Percentiles rank a stretch among this genome's conserved stretches.
These are phyloP conservation scores for Neoseiulus cucumeris DNA, from an alignment of 1,140 invertebrate genomes.

Conservation along the genomic window DNA sequence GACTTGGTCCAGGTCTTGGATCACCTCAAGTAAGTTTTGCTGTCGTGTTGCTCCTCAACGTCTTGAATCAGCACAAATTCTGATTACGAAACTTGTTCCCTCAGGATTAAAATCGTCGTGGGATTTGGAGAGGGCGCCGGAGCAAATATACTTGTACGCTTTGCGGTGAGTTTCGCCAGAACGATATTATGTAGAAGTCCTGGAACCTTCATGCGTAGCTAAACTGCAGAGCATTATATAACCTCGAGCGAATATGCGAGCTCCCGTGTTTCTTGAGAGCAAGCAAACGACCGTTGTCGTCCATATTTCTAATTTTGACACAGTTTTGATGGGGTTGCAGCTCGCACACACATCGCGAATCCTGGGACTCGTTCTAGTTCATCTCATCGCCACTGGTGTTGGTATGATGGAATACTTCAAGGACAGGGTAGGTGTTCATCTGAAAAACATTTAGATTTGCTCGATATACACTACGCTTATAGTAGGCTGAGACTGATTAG, in stretches of 20 bases:
- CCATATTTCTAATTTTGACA: too few species aligned
- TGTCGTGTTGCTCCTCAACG: not conserved
- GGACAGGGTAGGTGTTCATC: constrained; percentile 39
- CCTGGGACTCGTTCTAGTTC: constrained; percentile 58
- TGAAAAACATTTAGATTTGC: not conserved
- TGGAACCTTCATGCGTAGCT: too few species aligned
- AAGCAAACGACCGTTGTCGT: too few species aligned
- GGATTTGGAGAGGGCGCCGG: constrained; percentile 72
- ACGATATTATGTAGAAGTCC: not conserved
- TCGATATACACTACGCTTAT: too few species aligned
- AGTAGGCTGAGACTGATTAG: too few species aligned
- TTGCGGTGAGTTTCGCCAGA: constrained; percentile 35
- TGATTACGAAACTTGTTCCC: too few species aligned
- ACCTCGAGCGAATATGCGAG: too few species aligned
- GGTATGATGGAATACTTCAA: constrained; percentile 68
- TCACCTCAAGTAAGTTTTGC: constrained; percentile 38
- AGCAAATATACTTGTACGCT: constrained; percentile 63
- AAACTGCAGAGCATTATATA: too few species aligned
- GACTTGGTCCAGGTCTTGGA: constrained; percentile 58
- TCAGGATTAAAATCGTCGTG: constrained; percentile 40
- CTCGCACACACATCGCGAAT: constrained; percentile 49
- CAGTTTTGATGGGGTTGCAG: constrained; percentile 14
- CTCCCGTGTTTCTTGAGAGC: too few species aligned
- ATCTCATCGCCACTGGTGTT: constrained; percentile 65
- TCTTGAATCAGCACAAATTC: too few species aligned